Evolutionary conservation across 2,888 invertebrate species (phyloP), one percentile per base, ranked within the genome.

Genomic region (Thereva nobilitata): DNA sequence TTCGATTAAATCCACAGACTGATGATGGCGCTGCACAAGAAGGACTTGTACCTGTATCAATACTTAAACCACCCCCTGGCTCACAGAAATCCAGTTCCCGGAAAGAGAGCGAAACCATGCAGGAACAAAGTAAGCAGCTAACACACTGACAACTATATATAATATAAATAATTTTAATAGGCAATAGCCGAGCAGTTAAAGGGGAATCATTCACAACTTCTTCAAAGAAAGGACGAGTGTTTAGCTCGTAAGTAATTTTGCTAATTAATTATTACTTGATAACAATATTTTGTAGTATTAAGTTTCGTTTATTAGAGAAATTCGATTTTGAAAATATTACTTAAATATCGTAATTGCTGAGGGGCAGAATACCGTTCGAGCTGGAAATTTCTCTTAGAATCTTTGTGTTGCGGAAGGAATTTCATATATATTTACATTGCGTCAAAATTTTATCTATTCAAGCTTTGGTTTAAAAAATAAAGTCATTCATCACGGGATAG

Each of bases 151-250:
- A 23, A 23, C 23, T 23, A 23, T 23, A 23, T 23, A 2, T 23
- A 23, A 23, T 23, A 23, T 23, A 23, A 23, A 78, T 84, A 87
- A 66, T 82, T 86, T 41, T 6, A 41, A 83, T 84, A 75, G 89
- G 87, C 73, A 80, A 75, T 63, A 74, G 76, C 72, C 79, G 80
- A 44, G 74, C 74, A 71, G 23, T 23, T 23, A 80, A 80, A 73
- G 55, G 78, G 49, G 80, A 80, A 74, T 74, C 78, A 23, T 72
- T 80, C 12, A 91, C 90, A 74, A 93, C 93, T 67, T 91, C 91
- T 35, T 91, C 93, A 61, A 93, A 92, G 78, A 93, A 93, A 78
- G 85, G 92, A 68, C 86, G 92, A 72, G 91, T 89, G 56, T 93
- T 93, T 75, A 90, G 91, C 78, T 90, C 91, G 93, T 93, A 82